phyloP scores from a whole-genome alignment of 2,797 vertebrate species.

The Bryconaethiops microstoma region DNA sequence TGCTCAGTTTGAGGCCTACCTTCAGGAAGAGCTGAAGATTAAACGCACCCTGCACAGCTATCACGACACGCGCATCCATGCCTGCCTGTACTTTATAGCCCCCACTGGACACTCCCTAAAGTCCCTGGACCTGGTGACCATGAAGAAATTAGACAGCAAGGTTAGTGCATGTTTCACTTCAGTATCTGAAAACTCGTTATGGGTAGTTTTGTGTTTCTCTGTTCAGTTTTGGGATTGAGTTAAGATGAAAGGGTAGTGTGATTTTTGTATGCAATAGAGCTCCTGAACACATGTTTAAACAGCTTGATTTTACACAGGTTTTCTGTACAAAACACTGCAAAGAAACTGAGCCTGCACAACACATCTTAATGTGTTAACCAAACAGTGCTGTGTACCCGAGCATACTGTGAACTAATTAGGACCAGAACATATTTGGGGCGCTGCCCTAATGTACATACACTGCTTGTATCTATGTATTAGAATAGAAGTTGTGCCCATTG shows the following conservation, averaged over 20 bases:
- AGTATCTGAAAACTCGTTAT: too few species aligned
- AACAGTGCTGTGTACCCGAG: background rate
- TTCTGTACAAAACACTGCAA: background rate
- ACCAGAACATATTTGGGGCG: background rate
- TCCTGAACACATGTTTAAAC: background rate
- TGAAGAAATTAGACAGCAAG: slow-evolving; percentile 99
- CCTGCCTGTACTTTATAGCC: slow-evolving; percentile 96
- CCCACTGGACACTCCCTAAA: slow-evolving; percentile 97
- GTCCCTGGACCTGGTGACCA: slow-evolving; percentile 95
- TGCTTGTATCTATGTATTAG: background rate
- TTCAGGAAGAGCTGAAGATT: slow-evolving; percentile 98
- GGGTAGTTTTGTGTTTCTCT: too few species aligned
- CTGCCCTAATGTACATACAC: background rate
- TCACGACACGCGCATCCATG: slow-evolving; percentile 94
- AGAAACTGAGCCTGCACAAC: background rate
- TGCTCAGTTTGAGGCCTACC: slow-evolving; percentile 94
- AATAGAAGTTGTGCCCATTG: background rate
- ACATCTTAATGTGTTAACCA: background rate
- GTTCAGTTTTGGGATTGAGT: background rate
- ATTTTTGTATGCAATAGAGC: background rate
- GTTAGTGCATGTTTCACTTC: slow-evolving; percentile 68
- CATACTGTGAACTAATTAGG: background rate
- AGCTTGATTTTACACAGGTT: background rate
- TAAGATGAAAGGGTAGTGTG: too few species aligned
- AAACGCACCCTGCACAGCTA: slow-evolving; percentile 94